These are phyloP conservation scores for Chrysodeixis includens DNA, from an alignment of 2,888 invertebrate species.

Conservation along the genomic window DNA sequence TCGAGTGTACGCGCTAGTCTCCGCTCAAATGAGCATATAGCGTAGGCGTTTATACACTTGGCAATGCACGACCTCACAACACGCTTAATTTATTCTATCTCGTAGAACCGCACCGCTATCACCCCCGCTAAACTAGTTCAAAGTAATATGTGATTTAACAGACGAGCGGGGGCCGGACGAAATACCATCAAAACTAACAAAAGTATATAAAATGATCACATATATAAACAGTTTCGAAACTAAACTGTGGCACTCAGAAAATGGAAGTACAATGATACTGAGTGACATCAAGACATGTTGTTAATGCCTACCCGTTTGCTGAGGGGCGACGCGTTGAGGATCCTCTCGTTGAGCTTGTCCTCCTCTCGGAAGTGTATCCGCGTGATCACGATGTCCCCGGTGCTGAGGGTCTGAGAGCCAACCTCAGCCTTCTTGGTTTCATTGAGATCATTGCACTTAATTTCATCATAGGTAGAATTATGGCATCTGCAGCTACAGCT, in stretches of 20 bases:
- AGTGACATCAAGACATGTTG: conserved; percentile 84
- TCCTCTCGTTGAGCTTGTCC: conserved; percentile 83
- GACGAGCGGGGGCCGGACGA: conserved; percentile 54
- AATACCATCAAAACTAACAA: conserved; percentile 59
- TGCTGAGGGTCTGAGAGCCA: conserved; percentile 95
- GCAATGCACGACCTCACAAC: conserved; percentile 81
- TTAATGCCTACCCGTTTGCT: conserved; percentile 82
- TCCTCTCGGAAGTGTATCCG: conserved; percentile 91
- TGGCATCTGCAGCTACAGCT: conserved; percentile 90
- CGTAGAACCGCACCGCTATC: conserved; percentile 78
- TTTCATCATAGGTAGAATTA: conserved; percentile 79
- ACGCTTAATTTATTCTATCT: conserved; percentile 82
- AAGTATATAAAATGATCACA: conserved; percentile 81
- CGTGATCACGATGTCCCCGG: conserved; percentile 97
- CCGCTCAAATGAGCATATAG: conserved; percentile 87
- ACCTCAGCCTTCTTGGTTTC: conserved; percentile 87
- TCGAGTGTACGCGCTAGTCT: conserved; percentile 80
- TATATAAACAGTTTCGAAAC: conserved; percentile 77
- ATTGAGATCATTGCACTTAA: conserved; percentile 84
- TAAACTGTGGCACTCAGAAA: conserved; percentile 84
- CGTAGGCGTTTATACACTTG: conserved; percentile 80
- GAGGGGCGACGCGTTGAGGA: conserved; percentile 83
- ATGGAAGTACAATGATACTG: conserved; percentile 74
- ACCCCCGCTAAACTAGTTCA: conserved; percentile 69
- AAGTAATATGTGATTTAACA: conserved; percentile 61